Evolutionary conservation across 2,113 vertebrate species (phyloP), one percentile per base, ranked within the genome.

Genomic region (Phainopepla nitens): DNA sequence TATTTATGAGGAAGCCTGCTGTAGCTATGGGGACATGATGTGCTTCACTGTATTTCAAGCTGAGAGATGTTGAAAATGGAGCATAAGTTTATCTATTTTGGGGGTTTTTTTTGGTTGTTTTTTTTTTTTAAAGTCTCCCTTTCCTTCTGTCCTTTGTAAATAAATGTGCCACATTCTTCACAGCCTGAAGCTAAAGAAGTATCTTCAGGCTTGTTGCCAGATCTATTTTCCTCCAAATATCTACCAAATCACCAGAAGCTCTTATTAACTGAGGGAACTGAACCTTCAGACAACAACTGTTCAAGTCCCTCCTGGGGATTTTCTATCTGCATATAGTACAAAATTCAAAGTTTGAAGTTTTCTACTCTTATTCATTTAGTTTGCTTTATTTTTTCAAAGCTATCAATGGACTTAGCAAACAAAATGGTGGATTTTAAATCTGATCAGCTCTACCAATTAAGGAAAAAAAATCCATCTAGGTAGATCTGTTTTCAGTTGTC

Each of bases 211-310:
- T 83, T 88, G 73, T 88, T 11, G 25, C 87, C 90, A 96, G 84
- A 80, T 91, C 88, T 88, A 16, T 90, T 96, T 95, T 88, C 73
- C 78, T 95, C 54, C 93, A 93, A 93, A 85, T 90, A 95, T 51
- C 82, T 73, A 95, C 82, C 92, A 95, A 89, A 87, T 75, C 89
- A 91, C 82, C 90, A 91, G 90, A 91, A 96, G 78, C 42, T 93
- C 71, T 70, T 94, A 93, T 93, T 95, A 95, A 86, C 78, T 82
- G 75, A 86, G 82, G 47, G 90, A 96, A 82, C 75, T 94, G 84
- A 95, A 91, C 78, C 82, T 94, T 96, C 87, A 95, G 82, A 93
- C 27, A 93, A 60, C 81, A 97, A 96, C 90, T 94, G 82, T 90
- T 95, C 62, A 62, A 23, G 50, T 87, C 58, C 85, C 82, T 94